These are phyloP conservation scores for Xiphydria camelus DNA, from an alignment of 2,888 invertebrate species.

Conservation along the genomic window DNA sequence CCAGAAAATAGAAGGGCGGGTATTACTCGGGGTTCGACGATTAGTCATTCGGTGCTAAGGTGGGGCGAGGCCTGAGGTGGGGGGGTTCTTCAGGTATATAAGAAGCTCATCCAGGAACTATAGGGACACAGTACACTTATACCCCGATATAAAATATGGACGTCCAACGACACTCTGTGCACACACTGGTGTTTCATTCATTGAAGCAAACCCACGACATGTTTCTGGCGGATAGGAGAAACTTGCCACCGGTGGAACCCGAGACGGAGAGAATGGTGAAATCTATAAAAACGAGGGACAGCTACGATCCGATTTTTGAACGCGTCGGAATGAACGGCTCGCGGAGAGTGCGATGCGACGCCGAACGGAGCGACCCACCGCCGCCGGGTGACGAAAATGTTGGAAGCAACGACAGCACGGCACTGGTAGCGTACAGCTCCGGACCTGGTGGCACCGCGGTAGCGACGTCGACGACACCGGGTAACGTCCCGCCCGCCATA, in stretches of 20 bases:
- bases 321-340: constrained; percentile 72
- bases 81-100: no score
- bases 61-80: no score
- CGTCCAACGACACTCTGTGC: constrained; percentile 95
- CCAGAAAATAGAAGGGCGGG: no score
- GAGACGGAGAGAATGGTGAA: constrained; percentile 75
- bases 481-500: constrained; percentile 69
- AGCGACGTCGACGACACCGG: constrained; percentile 1
- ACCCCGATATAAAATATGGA: no score
- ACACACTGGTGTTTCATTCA: constrained; percentile 94
- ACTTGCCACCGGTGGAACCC: constrained; percentile 82
- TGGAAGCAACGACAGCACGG: constrained; percentile 14
- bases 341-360: constrained; percentile 61
- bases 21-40: no score
- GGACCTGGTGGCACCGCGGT: constrained; percentile 17
- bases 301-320: constrained; percentile 83
- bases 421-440: constrained; percentile 23
- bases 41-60: no score
- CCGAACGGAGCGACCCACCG: constrained; percentile 58
- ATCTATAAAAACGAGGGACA: constrained; percentile 78
- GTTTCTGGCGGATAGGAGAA: constrained; percentile 90
- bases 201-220: constrained; percentile 97
- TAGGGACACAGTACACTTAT: no score
- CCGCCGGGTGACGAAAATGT: constrained; percentile 53
- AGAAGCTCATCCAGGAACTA: no score